Percentiles rank a stretch among this genome's conserved stretches.
Conservation (phyloP, 2,888 invertebrate genomes). For the Euplexia lucipara region DNA sequence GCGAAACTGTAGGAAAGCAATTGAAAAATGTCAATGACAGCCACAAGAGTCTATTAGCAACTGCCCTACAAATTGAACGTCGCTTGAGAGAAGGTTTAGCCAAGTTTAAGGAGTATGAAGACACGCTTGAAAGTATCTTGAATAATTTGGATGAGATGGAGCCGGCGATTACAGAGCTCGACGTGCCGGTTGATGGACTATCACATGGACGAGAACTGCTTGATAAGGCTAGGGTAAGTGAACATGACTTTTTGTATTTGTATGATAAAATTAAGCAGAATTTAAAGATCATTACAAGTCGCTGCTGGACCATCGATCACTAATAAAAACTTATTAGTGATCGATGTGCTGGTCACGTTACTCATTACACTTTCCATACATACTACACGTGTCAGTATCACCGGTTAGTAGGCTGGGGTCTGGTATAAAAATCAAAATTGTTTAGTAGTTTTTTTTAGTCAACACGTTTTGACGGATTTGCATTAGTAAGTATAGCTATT, state of each 20-base stretch:
- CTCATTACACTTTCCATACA: too few species aligned
- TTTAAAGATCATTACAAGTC: neutral
- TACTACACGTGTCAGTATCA: too few species aligned
- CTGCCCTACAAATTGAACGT: slow-evolving; percentile 97
- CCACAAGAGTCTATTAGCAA: slow-evolving; percentile 96
- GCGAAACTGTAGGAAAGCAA: slow-evolving; percentile 95
- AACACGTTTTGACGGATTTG: too few species aligned
- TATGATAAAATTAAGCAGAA: neutral
- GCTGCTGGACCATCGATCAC: too few species aligned
- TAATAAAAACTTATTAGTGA: too few species aligned
- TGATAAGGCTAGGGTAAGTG: slow-evolving; percentile 94
- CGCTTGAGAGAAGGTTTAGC: slow-evolving; percentile 96
- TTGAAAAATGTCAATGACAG: slow-evolving; percentile 98
- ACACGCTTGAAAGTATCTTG: slow-evolving; percentile 96
- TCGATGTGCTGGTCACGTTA: too few species aligned
- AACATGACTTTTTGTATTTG: neutral
- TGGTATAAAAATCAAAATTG: too few species aligned
- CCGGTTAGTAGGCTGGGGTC: too few species aligned
- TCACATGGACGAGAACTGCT: slow-evolving; percentile 94
- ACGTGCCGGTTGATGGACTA: slow-evolving; percentile 94
- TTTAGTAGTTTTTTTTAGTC: too few species aligned
- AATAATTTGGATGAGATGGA: slow-evolving; percentile 95
- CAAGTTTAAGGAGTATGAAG: slow-evolving; percentile 98
- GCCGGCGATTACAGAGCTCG: slow-evolving; percentile 94
- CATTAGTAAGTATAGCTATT: too few species aligned